Percentiles rank a stretch among this genome's conserved stretches.
Conservation (phyloP, 2,797 vertebrate genomes). For the Pipistrellus pipistrellus region DNA sequence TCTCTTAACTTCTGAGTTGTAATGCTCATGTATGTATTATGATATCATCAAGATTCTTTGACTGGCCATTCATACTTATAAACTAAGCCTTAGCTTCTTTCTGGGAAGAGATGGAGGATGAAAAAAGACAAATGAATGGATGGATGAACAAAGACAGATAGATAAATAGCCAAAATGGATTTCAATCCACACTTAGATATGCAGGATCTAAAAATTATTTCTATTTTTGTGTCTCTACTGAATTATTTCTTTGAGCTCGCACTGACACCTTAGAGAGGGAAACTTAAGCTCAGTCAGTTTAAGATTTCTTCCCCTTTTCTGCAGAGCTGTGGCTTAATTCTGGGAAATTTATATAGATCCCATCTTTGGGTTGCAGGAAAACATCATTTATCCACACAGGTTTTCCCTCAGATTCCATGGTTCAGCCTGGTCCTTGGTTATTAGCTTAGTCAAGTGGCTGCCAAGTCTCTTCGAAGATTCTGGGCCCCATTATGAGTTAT, state of each 20-base stretch:
- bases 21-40: background rate
- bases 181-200: background rate
- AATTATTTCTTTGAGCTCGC: background rate
- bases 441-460: background rate
- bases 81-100: background rate
- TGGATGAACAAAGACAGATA: background rate
- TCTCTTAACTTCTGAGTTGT: background rate
- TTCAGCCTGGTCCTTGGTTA: background rate
- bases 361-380: background rate
- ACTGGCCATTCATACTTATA: background rate
- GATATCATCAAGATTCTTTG: background rate
- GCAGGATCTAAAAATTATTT: background rate
- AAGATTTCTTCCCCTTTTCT: constrained; percentile 15
- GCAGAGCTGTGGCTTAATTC: background rate
- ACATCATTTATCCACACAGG: background rate
- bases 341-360: background rate
- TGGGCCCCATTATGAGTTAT: background rate
- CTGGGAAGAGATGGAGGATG: background rate
- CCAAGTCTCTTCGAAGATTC: background rate
- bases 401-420: background rate
- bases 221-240: background rate
- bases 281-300: background rate
- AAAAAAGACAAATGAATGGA: background rate
- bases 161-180: background rate
- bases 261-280: background rate